Evolutionary conservation across 2,888 invertebrate species (phyloP).

Genomic region (Leucoptera coffeella): DNA sequence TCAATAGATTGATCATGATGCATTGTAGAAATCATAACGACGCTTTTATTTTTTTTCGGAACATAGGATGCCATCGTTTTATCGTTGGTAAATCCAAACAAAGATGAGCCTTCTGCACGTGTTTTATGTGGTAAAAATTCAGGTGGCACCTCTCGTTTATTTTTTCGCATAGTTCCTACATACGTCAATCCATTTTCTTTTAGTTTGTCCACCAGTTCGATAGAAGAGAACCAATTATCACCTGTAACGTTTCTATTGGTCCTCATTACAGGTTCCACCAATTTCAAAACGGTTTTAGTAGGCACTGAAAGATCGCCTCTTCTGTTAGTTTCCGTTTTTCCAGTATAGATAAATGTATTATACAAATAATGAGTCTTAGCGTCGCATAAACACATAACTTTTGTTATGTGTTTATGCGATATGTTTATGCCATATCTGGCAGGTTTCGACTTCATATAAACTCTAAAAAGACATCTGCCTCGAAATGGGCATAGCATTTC

Average conservation of each 20-base stretch:
- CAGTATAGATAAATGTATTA: slow-evolving; percentile 6
- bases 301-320: slow-evolving; percentile 1
- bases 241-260: slow-evolving; percentile 2
- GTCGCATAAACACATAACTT: slow-evolving; percentile 5
- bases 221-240: slow-evolving; percentile 5
- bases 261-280: slow-evolving; percentile 3
- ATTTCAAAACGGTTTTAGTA: slow-evolving; percentile 2
- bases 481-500: slow-evolving; percentile 5
- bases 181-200: slow-evolving; percentile 3
- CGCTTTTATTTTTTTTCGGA: too few relatives aligned
- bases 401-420: too few relatives aligned
- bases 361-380: slow-evolving; percentile 6
- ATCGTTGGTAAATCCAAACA: too few relatives aligned
- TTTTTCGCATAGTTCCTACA: slow-evolving; percentile 3
- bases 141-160: slow-evolving; percentile 2
- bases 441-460: slow-evolving; percentile 6
- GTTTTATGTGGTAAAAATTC: too few relatives aligned
- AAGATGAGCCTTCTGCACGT: too few relatives aligned
- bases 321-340: neutral
- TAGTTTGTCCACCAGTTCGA: slow-evolving; percentile 4
- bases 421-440: slow-evolving; percentile 5
- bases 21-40: too few relatives aligned
- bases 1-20: too few relatives aligned
- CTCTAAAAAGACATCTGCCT: slow-evolving; percentile 4
- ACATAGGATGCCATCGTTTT: too few relatives aligned